phyloP scores from a whole-genome alignment of 2,797 vertebrate genomes.

The Cyprinella venusta region DNA sequence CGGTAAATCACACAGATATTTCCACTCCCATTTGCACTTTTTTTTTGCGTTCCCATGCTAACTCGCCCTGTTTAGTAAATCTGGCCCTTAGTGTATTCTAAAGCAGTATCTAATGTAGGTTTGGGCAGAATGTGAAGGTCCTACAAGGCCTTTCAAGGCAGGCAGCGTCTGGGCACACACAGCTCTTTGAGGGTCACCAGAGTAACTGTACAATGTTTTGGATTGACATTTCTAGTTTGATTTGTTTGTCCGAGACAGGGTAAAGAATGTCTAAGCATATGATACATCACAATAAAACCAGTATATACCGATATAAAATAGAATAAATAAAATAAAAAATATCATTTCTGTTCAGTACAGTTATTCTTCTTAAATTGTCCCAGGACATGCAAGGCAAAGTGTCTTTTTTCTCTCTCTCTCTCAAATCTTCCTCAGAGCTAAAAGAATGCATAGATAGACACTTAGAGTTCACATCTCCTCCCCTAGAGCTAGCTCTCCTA shows the following conservation, averaged over 20 bases:
- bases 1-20: too few species aligned
- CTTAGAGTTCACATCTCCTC: slow-evolving; percentile 67
- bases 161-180: slow-evolving; percentile 14
- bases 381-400: slow-evolving; percentile 81
- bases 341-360: slow-evolving; percentile 81
- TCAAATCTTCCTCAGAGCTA: slow-evolving; percentile 74
- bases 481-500: slow-evolving; percentile 70
- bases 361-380: slow-evolving; percentile 69
- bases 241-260: slow-evolving; percentile 38
- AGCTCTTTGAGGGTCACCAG: background rate
- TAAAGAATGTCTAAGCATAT: slow-evolving; percentile 64
- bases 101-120: background rate
- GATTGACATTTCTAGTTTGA: slow-evolving; percentile 24
- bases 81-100: background rate
- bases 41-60: background rate
- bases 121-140: slow-evolving; percentile 15
- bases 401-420: slow-evolving; percentile 63
- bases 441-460: slow-evolving; percentile 93
- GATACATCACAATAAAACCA: slow-evolving; percentile 76
- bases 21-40: too few species aligned
- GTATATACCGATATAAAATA: slow-evolving; percentile 95
- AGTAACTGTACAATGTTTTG: slow-evolving; percentile 38
- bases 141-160: background rate
- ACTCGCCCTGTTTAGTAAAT: background rate
- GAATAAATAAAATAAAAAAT: slow-evolving; percentile 99